Evolutionary conservation across 2,888 invertebrate genomes (phyloP).

Genomic region (Rhingia campestris): DNA sequence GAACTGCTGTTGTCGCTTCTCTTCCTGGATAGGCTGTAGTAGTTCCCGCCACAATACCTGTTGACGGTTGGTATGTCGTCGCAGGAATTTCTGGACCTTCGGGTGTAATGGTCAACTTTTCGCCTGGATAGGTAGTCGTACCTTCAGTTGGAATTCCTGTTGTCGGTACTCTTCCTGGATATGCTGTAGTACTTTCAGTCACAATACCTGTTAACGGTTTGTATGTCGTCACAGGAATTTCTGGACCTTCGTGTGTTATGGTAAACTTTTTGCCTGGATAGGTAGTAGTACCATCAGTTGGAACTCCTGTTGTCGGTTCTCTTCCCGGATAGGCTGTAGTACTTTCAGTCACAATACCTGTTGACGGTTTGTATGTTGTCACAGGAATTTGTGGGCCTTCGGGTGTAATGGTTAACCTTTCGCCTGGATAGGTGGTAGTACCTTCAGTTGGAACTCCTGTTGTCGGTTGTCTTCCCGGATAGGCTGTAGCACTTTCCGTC

Average conservation of each 20-base stretch:
- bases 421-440: not conserved
- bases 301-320: not conserved
- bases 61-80: not conserved
- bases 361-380: not conserved
- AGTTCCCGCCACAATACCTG: not conserved
- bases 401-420: not conserved
- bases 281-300: not conserved
- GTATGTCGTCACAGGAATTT: not conserved
- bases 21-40: not conserved
- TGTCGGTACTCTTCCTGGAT: not conserved
- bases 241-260: too few species aligned
- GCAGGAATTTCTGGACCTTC: not conserved
- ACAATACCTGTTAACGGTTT: not conserved
- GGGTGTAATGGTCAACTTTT: not conserved
- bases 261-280: constrained; percentile 11
- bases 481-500: not conserved
- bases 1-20: not conserved
- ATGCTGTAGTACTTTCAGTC: not conserved
- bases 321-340: not conserved
- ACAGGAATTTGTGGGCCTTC: not conserved
- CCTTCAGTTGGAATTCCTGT: not conserved
- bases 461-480: not conserved
- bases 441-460: not conserved
- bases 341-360: not conserved
- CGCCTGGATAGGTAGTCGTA: not conserved